Evolutionary conservation across 2,888 invertebrate species (phyloP), one percentile per base, ranked within the genome.

Genomic region (Cantharis nigra): DNA sequence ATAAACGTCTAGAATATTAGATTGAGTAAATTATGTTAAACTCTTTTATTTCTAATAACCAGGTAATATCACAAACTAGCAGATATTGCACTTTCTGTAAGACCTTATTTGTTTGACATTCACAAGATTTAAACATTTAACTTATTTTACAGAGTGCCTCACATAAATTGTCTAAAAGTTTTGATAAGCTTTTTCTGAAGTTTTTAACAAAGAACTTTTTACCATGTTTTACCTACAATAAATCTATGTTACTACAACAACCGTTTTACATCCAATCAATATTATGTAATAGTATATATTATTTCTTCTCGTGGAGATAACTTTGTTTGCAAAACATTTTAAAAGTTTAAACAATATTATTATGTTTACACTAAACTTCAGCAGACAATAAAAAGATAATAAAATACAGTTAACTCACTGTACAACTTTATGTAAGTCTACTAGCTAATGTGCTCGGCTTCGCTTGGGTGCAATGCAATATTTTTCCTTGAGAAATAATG

Each of bases 161-260:
- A 62, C 71, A 64, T 67, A 65, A 75, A 71, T 33, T 69, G 71
- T 67, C 70, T 18, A 63, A 71, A 76, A 76, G 72, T 76, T 76
- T 76, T 76, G 71, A 72, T 72, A 72, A 76, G 63, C 69, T 69
- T 72, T 72, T 76, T 72, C 63, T 18, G 23, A 71, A 70, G 63
- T 75, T 64, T 71, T 70, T 70, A 33, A 70, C 64, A 69, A 75
- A 70, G 67, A 75, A 75, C 70, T 75, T 75, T 16, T 28, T 30
- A 69, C 69, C 64, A 49, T 49, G 49, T 49, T 49, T 49, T 49
- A 49, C 49, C 49, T 49, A 63, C 64, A 75, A 75, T 75, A 75
- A 75, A 75, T 75, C 75, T 75, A 75, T 64, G 70, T 75, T 75
- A 70, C 71, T 23, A 69, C 49, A 70, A 65, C 70, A 75, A 74